phyloP scores from a whole-genome alignment of 2,888 invertebrate genomes.

The Campaea margaritaria region DNA sequence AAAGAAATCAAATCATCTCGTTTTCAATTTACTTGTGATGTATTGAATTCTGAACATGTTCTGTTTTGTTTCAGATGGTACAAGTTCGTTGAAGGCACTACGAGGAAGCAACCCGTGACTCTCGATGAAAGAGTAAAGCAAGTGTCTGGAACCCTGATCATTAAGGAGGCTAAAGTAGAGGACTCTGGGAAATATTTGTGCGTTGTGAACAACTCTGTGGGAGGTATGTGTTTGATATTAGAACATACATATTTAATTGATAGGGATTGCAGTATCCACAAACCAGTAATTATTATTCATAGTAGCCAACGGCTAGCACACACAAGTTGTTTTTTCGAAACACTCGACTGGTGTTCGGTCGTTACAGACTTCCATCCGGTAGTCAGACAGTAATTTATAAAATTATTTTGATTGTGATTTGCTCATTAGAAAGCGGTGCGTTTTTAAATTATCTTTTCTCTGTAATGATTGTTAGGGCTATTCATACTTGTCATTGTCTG shows the following conservation, averaged over 20 bases:
- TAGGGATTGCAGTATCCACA: background rate
- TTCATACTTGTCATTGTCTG: no score
- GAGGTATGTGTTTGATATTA: slow-evolving; percentile 74
- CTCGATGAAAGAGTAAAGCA: slow-evolving; percentile 95
- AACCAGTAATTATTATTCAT: no score
- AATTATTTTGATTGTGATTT: no score
- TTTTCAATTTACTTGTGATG: background rate
- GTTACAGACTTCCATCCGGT: no score
- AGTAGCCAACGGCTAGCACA: no score
- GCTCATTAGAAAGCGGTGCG: no score
- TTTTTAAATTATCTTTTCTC: no score
- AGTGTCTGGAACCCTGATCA: slow-evolving; percentile 96
- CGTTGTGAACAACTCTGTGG: slow-evolving; percentile 97
- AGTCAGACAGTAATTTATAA: no score
- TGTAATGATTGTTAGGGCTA: no score
- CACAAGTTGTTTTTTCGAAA: no score
- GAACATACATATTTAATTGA: background rate
- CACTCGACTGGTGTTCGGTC: no score
- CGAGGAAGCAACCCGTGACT: slow-evolving; percentile 94
- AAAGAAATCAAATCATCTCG: no score
- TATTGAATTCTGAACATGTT: slow-evolving; percentile 57
- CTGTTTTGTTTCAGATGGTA: slow-evolving; percentile 94
- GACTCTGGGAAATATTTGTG: slow-evolving; percentile 98
- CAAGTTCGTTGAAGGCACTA: slow-evolving; percentile 95
- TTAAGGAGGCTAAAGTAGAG: slow-evolving; percentile 94